Base-by-base conservation (phyloP, 2,888 invertebrate species). In the Antitype chi region DNA sequence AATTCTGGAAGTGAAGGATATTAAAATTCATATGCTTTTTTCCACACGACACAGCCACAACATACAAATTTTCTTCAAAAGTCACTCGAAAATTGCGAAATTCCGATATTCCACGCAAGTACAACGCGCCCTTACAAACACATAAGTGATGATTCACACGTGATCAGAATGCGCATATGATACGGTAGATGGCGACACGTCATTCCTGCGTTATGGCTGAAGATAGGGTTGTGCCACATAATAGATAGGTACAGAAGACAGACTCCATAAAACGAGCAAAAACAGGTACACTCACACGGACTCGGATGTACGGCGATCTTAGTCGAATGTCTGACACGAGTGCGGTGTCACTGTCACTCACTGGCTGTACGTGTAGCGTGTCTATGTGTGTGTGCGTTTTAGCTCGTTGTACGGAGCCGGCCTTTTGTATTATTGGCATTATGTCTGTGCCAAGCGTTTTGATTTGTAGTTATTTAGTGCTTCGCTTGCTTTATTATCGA, bases 71-170 rank as follows among this genome's bases (percentile, higher is more conserved):
- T 82, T 72, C 64, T 62, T 47, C 55, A 59, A 72, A 76, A 73
- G 59, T 73, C 47, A 17, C 71, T 68, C 43, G 69, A 83, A 81
- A 87, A 82, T 85, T 78, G 76, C 76, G 43, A 80, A 81, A 81
- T 76, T 74, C 79, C 75, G 63, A 38, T 80, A 81, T 76, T 74
- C 79, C 74, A 63, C 43, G 28, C 70, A 71, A 82, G 70, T 78
- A 81, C 74, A 82, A 81, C 72, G 73, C 72, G 38, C 78, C 86
- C 76, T 84, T 84, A 88, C 86, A 85, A 82, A 85, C 80, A 85
- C 74, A 83, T 88, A 88, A 89, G 86, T 88, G 88, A 90, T 89
- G 90, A 89, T 88, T 76, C 77, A 79, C 32, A 90, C 90, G 90
- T 90, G 90, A 87, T 81, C 78, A 43, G 87, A 87, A 81, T 85